Conservation (phyloP, 2,113 vertebrate genomes). For the Cyphomyrus plagiostoma region DNA sequence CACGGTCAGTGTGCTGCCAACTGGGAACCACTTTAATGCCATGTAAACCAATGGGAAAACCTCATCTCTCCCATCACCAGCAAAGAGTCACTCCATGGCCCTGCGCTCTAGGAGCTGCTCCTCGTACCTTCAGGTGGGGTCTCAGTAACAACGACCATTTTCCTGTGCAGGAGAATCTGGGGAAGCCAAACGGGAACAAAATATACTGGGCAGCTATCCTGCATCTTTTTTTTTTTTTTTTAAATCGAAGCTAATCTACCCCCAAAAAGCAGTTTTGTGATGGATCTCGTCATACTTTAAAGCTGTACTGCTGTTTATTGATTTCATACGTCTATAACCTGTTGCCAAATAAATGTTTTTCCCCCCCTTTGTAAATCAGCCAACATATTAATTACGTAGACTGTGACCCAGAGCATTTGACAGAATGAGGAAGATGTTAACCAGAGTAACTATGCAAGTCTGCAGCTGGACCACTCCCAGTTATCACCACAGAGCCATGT, state of each 20-base stretch:
- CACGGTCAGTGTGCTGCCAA: not conserved
- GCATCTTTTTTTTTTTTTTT: not conserved
- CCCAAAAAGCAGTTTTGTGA: conserved; percentile 6
- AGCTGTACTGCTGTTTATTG: conserved; percentile 39
- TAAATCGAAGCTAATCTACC: not conserved
- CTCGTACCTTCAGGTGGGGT: not conserved
- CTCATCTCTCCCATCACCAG: not conserved
- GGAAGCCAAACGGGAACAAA: not conserved
- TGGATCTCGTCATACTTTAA: conserved; percentile 29
- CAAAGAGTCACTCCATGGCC: not conserved
- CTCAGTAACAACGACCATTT: not conserved
- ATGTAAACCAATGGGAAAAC: not conserved
- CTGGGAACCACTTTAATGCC: not conserved
- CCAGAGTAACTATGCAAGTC: not conserved
- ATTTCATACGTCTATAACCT: conserved; percentile 34
- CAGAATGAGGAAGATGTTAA: not conserved
- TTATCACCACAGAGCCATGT: not conserved
- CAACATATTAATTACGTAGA: not conserved
- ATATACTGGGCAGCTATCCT: not conserved
- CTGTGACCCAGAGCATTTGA: not conserved
- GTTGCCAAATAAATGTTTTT: conserved; percentile 58
- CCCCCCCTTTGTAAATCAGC: conserved; percentile 42
- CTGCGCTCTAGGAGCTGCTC: not conserved
- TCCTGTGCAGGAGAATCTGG: not conserved
- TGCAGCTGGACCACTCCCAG: not conserved